These are phyloP conservation scores for Rhyzopertha dominica DNA, from an alignment of 1,140 invertebrate species.

Conservation along the genomic window DNA sequence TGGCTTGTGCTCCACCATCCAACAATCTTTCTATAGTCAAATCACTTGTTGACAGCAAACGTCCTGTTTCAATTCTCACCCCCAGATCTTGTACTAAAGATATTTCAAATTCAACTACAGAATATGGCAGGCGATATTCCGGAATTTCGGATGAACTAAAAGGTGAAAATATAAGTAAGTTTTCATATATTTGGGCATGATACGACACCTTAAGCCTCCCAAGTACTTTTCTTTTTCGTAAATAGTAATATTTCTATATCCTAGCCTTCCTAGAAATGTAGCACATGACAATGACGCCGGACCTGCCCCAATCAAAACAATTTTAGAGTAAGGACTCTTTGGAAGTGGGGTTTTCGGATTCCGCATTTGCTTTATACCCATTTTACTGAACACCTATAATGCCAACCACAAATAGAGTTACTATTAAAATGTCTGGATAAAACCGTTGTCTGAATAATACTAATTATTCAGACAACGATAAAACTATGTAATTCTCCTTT, in stretches of 20 bases:
- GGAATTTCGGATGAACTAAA: slow-evolving; percentile 91
- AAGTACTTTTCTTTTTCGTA: slow-evolving; percentile 85
- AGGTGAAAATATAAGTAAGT: slow-evolving; percentile 29
- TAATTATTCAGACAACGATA: too few species aligned
- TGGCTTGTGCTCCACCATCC: slow-evolving; percentile 64
- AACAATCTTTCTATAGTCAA: slow-evolving; percentile 68
- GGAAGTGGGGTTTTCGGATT: slow-evolving; percentile 60
- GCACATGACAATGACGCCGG: slow-evolving; percentile 97
- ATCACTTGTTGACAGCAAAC: slow-evolving; percentile 59
- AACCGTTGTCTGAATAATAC: too few species aligned
- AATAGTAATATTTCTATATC: slow-evolving; percentile 87
- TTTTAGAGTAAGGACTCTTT: slow-evolving; percentile 63
- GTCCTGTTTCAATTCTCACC: slow-evolving; percentile 72
- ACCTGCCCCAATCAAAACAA: slow-evolving; percentile 90
- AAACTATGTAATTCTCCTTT: too few species aligned
- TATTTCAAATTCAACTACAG: slow-evolving; percentile 92
- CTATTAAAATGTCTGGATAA: slow-evolving; percentile 5
- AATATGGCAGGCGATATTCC: slow-evolving; percentile 89
- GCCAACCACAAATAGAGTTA: background rate
- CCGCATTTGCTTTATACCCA: slow-evolving; percentile 83
- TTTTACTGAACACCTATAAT: slow-evolving; percentile 77
- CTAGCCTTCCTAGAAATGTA: slow-evolving; percentile 88
- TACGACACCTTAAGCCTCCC: slow-evolving; percentile 79
- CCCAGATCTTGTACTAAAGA: slow-evolving; percentile 87
- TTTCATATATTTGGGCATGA: slow-evolving; percentile 10